Base-by-base conservation (phyloP, 2,113 vertebrate genomes). In the Dipodomys ordii region DNA sequence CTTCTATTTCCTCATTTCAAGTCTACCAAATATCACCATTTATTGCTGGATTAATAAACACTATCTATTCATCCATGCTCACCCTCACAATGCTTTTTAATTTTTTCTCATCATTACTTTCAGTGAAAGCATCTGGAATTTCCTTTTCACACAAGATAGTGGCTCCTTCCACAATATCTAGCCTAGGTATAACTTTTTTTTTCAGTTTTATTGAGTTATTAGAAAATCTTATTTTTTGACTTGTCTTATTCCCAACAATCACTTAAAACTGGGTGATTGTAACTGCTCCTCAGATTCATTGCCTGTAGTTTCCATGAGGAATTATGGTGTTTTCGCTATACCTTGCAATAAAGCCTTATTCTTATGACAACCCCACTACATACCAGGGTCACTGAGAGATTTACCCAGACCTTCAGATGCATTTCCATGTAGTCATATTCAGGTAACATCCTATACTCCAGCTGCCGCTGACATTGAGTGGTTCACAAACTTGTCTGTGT, bases 171-270 rank as follows among this genome's bases (percentile, higher is more conserved):
- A 57, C 60, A 69, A 30, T n/a, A 71, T 72, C 64, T 78, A 60
- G 53, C 15, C 44, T 28, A 87, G 71, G 80, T 88, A 20, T 4
- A 1, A 4, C 15, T 64, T 69, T 5, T 68, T 68, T 93, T 90
- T 13, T 13, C 7, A 7, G 49, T 82, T 64, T 32, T 0, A 28
- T 65, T 92, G 83, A 35, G 9, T 88, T 91, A 39, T 73, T 80
- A 79, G 25, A 32, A 87, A 44, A 30, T 83, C 22, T 91, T 25
- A 87, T 60, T 95, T 92, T 77, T n/a, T 62, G 30, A 83, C 71
- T 88, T 85, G 72, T 46, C 65, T 90, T 80, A 83, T 71, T 32
- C 10, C 22, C 65, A 65, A 57, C 60, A 87, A 65, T 81, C 20
- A 76, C 7, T 72, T 32, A 57, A 39, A 77, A 62, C 49, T 32